A percentile compares a stretch with the other conserved stretches of the same genome.
phyloP scores from a whole-genome alignment of 2,888 invertebrate genomes.

The Lasius platythorax region DNA sequence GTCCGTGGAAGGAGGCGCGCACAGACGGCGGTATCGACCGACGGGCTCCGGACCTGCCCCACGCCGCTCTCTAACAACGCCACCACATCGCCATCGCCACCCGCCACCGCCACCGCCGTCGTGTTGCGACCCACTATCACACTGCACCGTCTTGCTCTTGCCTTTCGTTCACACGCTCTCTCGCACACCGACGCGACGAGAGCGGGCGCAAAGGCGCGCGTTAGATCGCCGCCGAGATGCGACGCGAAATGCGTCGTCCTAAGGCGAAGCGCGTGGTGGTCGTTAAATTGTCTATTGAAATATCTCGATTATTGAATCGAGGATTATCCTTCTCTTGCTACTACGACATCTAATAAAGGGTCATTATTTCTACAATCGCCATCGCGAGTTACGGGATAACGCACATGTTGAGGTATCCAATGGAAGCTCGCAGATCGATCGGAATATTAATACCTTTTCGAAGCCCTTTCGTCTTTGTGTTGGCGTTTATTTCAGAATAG shows the following conservation, averaged over 20 bases:
- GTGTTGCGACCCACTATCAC: constrained; percentile 76
- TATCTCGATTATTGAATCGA: background rate
- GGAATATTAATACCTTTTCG: constrained; percentile 2
- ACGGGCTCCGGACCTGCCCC: constrained; percentile 87
- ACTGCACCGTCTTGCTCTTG: constrained; percentile 74
- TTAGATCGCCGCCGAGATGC: constrained; percentile 11
- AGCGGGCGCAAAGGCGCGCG: constrained; percentile 27
- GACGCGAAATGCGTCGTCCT: constrained; percentile 38
- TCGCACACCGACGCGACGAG: constrained; percentile 16
- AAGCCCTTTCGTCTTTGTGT: background rate
- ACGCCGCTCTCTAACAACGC: constrained; percentile 79
- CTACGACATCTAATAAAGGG: background rate
- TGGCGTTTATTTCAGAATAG: background rate
- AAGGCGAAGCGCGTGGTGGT: background rate
- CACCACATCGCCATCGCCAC: constrained; percentile 70
- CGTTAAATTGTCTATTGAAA: constrained; percentile 19
- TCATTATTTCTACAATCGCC: background rate
- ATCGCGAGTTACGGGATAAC: background rate
- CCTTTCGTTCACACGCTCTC: constrained; percentile 62
- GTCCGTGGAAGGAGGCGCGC: constrained; percentile 82
- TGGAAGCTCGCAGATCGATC: too few species aligned
- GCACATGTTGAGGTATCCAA: background rate
- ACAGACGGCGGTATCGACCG: constrained; percentile 90
- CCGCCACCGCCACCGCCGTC: constrained; percentile 61
- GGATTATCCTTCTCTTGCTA: background rate